Conservation (phyloP, 2,888 invertebrate genomes). For the Meiosimyza platycephala region DNA sequence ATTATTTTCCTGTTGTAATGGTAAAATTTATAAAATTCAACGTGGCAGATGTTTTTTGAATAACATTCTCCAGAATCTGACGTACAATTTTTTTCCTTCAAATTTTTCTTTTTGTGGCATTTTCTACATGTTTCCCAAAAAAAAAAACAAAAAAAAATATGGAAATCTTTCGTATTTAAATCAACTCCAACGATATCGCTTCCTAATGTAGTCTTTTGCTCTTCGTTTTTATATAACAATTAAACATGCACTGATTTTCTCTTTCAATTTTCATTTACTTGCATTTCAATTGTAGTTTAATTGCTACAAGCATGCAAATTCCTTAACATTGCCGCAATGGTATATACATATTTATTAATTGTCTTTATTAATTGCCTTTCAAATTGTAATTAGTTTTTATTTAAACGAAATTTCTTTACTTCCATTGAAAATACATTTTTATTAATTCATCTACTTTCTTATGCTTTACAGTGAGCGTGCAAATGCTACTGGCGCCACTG, state of each 20-base stretch:
- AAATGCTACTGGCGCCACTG: constrained; percentile 90
- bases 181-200: neutral
- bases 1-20: too few species aligned
- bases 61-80: too few species aligned
- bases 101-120: too few species aligned
- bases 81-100: too few species aligned
- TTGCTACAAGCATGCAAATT: constrained; percentile 26
- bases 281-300: neutral
- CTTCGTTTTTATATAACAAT: too few species aligned
- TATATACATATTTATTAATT: neutral
- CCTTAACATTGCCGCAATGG: neutral
- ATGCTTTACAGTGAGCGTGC: constrained; percentile 78
- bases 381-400: neutral
- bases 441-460: neutral
- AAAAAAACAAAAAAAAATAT: too few species aligned
- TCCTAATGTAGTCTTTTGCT: too few species aligned
- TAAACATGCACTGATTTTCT: too few species aligned
- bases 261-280: neutral
- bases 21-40: too few species aligned
- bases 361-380: neutral
- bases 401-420: constrained; percentile 5
- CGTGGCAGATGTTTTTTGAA: too few species aligned
- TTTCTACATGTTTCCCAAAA: too few species aligned
- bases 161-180: too few species aligned
- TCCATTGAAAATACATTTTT: neutral